phyloP scores from a whole-genome alignment of 92 coral and sea anemone genomes.

The Phymanthus crucifer region DNA sequence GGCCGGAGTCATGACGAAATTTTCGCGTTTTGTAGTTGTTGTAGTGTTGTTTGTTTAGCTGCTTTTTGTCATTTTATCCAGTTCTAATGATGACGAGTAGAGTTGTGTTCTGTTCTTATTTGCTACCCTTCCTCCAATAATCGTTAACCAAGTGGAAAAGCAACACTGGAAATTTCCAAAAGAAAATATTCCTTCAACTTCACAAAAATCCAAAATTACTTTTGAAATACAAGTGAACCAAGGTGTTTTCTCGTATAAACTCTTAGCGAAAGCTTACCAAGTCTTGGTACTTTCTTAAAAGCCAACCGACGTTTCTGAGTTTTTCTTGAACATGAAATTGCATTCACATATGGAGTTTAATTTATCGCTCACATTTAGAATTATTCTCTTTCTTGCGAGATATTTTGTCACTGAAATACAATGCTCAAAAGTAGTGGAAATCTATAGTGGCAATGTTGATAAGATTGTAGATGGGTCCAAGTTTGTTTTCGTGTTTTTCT shows the following conservation, averaged over 20 bases:
- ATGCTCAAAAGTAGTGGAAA: conserved; percentile 43
- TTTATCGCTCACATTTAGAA: not conserved
- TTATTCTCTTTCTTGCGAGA: not conserved
- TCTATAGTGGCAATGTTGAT: conserved; percentile 56
- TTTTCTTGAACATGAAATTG: not conserved
- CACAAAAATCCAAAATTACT: not conserved
- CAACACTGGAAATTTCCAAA: not conserved
- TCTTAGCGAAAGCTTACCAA: no score
- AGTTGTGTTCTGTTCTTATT: not conserved
- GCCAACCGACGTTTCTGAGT: no score
- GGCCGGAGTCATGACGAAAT: no score
- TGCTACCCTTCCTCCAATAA: not conserved
- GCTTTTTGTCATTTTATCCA: not conserved
- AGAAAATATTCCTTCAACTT: not conserved
- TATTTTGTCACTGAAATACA: not conserved
- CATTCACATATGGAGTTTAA: not conserved
- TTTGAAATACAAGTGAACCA: no score
- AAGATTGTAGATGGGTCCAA: conserved; percentile 71
- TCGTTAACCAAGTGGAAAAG: not conserved
- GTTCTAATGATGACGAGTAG: not conserved
- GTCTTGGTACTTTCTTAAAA: no score
- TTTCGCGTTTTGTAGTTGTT: no score
- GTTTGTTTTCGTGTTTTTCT: conserved; percentile 94
- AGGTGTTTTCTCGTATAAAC: no score
- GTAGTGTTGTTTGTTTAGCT: not conserved